Conservation (phyloP, 2,888 invertebrate species). For the Fragum fragum region DNA sequence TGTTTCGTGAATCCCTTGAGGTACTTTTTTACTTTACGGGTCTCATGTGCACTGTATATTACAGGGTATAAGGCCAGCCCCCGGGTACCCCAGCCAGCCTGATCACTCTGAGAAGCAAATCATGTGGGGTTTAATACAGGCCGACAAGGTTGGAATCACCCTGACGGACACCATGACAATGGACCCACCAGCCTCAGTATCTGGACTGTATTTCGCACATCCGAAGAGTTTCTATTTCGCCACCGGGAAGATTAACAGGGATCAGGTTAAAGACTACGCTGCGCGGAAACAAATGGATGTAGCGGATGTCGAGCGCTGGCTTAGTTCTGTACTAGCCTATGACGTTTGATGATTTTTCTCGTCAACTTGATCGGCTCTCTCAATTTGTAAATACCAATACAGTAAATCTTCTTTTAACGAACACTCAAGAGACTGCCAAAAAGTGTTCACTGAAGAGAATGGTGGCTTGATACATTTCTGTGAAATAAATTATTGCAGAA, state of each 20-base stretch:
- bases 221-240: slow-evolving; percentile 88
- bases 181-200: slow-evolving; percentile 89
- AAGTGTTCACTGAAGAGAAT: too few relatives aligned
- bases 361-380: too few relatives aligned
- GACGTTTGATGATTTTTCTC: slow-evolving; percentile 81
- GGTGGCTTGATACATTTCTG: too few relatives aligned
- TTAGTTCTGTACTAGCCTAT: slow-evolving; percentile 88
- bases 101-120: slow-evolving; percentile 89
- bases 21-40: too few relatives aligned
- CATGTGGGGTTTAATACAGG: slow-evolving; percentile 88
- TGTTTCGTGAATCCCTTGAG: too few relatives aligned
- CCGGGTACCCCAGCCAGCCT: slow-evolving; percentile 89
- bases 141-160: slow-evolving; percentile 86
- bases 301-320: slow-evolving; percentile 87
- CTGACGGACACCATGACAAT: slow-evolving; percentile 89
- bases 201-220: slow-evolving; percentile 88
- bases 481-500: too few relatives aligned
- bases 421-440: too few relatives aligned
- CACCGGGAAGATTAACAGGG: slow-evolving; percentile 88
- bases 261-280: slow-evolving; percentile 89
- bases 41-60: too few relatives aligned
- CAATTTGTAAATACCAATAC: too few relatives aligned
- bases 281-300: slow-evolving; percentile 86
- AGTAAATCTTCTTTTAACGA: too few relatives aligned
- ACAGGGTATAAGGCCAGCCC: slow-evolving; percentile 89